Conservation (phyloP, 2,888 invertebrate species). For the Epirrhoe tristata region DNA sequence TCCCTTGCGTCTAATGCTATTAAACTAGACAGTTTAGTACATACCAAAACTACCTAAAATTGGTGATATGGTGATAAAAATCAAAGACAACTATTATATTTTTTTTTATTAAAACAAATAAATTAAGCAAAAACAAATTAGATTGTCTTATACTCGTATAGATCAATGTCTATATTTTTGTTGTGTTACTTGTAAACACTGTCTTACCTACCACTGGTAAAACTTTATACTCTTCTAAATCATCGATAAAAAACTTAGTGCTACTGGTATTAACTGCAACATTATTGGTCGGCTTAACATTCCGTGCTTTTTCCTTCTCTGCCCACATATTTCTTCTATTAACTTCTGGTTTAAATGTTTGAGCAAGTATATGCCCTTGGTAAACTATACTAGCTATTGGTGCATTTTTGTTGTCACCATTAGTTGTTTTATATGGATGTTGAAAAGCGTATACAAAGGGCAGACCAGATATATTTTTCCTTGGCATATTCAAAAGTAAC, state of each 20-base stretch:
- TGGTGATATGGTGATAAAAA: too few species aligned
- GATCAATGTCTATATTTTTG: conserved; percentile 13
- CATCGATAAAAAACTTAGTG: conserved; percentile 57
- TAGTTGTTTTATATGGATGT: conserved; percentile 43
- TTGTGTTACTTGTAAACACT: neutral
- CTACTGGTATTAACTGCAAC: conserved; percentile 42
- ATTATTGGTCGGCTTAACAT: conserved; percentile 12
- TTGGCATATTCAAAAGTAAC: conserved; percentile 24
- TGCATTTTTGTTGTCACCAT: conserved; percentile 37
- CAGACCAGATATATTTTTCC: conserved; percentile 49
- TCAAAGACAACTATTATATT: too few species aligned
- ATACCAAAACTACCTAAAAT: too few species aligned
- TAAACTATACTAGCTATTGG: conserved; percentile 56
- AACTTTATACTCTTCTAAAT: conserved; percentile 49
- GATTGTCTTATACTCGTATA: too few species aligned
- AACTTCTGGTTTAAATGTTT: conserved; percentile 35
- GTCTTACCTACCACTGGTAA: conserved; percentile 28
- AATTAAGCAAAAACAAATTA: neutral
- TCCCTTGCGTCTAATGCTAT: too few species aligned
- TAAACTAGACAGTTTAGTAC: too few species aligned
- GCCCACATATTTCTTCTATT: conserved; percentile 12
- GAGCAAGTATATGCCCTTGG: conserved; percentile 59
- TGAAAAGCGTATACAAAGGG: conserved; percentile 63
- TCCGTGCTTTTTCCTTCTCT: conserved; percentile 10
- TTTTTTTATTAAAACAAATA: neutral